Base-by-base conservation (phyloP, 2,888 invertebrate species). In the Gastrophysa polygoni region DNA sequence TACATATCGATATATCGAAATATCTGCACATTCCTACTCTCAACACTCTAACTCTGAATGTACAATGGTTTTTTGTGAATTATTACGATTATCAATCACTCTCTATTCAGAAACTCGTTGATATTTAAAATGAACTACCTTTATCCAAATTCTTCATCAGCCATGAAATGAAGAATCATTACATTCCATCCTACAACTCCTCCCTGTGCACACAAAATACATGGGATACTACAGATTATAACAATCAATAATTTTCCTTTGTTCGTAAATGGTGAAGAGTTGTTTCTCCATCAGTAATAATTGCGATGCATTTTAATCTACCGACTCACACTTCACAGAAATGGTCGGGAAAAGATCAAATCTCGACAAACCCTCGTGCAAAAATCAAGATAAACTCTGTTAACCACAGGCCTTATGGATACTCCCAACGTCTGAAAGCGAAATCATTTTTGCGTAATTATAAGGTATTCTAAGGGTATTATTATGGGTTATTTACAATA, bases 401-500 rank as follows among this genome's bases (percentile, higher is more conserved):
- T 59, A 59, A 63, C 55, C 57, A 63, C 57, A 63, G 63, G n/a
- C 52, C 59, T 48, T 52, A 48, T 59, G 52, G 51, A 63, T 63
- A 48, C 56, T 59, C 32, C 48, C 59, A 63, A 57, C 59, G 59
- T 57, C 59, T 48, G 56, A 63, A 56, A 59, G 59, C 59, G 59
- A 59, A 60, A 63, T 59, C 56, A 34, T 51, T 63, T 63, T 60
- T 57, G 43, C 57, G 50, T 67, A 63, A 66, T 66, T 69, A 73
- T 71, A 68, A 68, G 71, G 71, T 70, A 67, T 70, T 65, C 68
- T 61, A 68, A 66, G 70, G 71, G 69, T 74, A 73, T 75, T 75
- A 74, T 75, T 75, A 72, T 68, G 63, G 68, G 71, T 72, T 72
- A 73, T 75, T 75, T 74, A 73, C 68, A 73, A 70, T 66, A 71